Conservation (phyloP, 2,888 invertebrate genomes). For the Argyresthia goedartella region DNA sequence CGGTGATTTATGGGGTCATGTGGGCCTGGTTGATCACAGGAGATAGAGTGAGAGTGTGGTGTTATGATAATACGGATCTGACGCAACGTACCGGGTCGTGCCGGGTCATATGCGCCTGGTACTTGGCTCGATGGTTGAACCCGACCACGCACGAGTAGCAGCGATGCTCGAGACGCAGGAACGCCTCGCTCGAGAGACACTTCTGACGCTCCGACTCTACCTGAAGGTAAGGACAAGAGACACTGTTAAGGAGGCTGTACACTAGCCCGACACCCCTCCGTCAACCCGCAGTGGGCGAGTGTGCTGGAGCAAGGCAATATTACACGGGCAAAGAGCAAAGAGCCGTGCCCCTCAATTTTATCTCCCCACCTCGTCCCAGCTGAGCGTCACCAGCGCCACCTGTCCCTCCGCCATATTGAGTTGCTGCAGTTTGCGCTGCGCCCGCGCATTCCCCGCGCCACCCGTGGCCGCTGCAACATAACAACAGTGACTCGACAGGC, state of each 20-base stretch:
- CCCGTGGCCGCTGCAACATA: not conserved
- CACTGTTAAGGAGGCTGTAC: no score
- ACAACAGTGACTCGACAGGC: conserved; percentile 2
- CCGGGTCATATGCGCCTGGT: conserved; percentile 17
- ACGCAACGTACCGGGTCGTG: conserved; percentile 10
- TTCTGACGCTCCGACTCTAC: conserved; percentile 35
- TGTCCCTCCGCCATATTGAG: conserved; percentile 30
- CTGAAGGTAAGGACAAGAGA: conserved; percentile 17
- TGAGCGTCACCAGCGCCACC: conserved; percentile 38
- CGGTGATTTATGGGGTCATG: no score
- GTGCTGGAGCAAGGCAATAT: no score
- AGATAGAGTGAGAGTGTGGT: no score
- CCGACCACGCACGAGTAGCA: conserved; percentile 40
- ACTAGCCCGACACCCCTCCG: no score
- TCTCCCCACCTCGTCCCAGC: conserved; percentile 40
- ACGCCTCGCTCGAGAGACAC: conserved; percentile 22
- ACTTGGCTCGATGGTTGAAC: conserved; percentile 45
- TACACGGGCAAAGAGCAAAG: no score
- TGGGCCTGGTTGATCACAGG: no score
- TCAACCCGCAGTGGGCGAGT: no score
- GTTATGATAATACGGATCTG: no score
- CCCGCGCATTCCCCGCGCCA: conserved; percentile 36
- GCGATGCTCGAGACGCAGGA: conserved; percentile 32
- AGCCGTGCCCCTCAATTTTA: no score
- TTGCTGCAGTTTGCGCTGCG: conserved; percentile 26